Evolutionary conservation across 1,140 invertebrate genomes (phyloP).

Genomic region (Drosophila tropicalis): DNA sequence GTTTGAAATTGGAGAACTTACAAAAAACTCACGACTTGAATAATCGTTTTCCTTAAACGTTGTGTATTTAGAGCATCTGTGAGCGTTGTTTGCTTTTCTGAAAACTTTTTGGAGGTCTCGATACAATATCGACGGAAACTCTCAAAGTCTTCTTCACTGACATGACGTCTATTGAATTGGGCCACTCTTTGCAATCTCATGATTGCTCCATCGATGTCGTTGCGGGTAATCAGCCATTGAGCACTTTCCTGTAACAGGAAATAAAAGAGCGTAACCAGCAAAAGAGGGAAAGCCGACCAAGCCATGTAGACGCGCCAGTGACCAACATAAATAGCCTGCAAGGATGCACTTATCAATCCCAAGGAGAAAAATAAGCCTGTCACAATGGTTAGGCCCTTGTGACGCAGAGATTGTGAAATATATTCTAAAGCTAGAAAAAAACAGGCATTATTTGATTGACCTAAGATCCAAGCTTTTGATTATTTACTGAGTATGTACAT

Average conservation of each 20-base stretch:
- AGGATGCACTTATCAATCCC: constrained; percentile 84
- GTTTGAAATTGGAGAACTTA: constrained; percentile 28
- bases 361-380: constrained; percentile 85
- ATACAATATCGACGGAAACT: constrained; percentile 77
- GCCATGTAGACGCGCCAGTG: constrained; percentile 84
- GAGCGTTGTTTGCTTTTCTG: constrained; percentile 66
- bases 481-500: constrained; percentile 85
- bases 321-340: constrained; percentile 84
- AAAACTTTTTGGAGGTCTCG: constrained; percentile 15
- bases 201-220: constrained; percentile 84
- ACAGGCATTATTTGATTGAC: too few species aligned
- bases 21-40: constrained; percentile 46
- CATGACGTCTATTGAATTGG: constrained; percentile 83
- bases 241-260: constrained; percentile 86
- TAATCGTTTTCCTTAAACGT: constrained; percentile 39
- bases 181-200: constrained; percentile 84
- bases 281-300: constrained; percentile 83
- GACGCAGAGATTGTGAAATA: constrained; percentile 84
- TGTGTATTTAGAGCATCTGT: constrained; percentile 48
- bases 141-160: constrained; percentile 81
- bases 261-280: constrained; percentile 82
- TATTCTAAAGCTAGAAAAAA: constrained; percentile 85
- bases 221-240: constrained; percentile 86
- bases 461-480: background rate
- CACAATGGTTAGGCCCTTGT: constrained; percentile 84